Evolutionary conservation across 2,797 vertebrate genomes (phyloP), one percentile per base, ranked within the genome.

Genomic region (Labroides dimidiatus): DNA sequence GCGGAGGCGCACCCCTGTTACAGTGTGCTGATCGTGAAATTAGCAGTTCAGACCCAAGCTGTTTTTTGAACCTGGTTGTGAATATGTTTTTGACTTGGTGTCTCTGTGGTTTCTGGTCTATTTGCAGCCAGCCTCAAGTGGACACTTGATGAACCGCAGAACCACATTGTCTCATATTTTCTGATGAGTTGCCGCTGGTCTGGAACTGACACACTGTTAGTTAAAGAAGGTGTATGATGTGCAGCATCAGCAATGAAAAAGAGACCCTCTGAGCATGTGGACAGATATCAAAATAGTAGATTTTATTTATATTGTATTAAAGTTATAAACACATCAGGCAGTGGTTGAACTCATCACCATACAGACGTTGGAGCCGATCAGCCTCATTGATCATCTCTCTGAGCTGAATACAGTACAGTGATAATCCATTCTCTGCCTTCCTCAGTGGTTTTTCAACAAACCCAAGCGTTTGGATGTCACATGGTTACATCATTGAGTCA

Each of bases 291-390:
- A 95, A 95, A 95, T 94, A 94, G 86, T 89, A 58, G 48, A 79
- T 91, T 95, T 94, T 94, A 94, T 94, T 95, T 83, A 86, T 89
- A 86, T 83, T 83, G 91, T 95, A 93, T 86, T 94, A 93, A 94
- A 94, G 89, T 93, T 93, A 92, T 87, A 94, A 94, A 94, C 91
- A 93, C 83, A 69, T 92, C 93, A 91, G 94, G 93, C 93, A 94
- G 93, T 94, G 93, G 87, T 93, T 93, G 88, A 82, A 91, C 82
- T 91, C 86, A 76, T 93, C 77, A 91, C 89, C 87, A 81, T 87
- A 91, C 85, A 89, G 85, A 92, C 75, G 81, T 84, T 77, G 60
- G 72, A 79, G 72, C 72, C 75, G 72, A 64, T 81, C 82, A 62
- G 67, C 82, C 77, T 48, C 45, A 7, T 65, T 60, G 69, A 78